Evolutionary conservation across 2,888 invertebrate species (phyloP), one percentile per base, ranked within the genome.

Genomic region (Yponomeuta sedellus): DNA sequence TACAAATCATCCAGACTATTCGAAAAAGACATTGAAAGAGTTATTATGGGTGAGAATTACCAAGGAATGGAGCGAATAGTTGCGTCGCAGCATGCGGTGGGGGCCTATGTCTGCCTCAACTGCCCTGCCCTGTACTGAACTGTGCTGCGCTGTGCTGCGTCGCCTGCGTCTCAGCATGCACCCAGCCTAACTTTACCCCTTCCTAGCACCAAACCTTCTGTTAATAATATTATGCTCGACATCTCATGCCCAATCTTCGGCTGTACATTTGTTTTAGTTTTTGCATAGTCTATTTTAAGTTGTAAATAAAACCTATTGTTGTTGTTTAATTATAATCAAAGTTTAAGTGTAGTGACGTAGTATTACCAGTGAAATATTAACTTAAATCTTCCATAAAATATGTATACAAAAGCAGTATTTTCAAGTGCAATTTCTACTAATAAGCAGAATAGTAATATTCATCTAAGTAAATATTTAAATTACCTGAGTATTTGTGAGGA

Each of bases 391-490:
- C 63, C 20, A 44, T 63, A 20, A 2, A 52, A 16, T 52, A 16
- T 52, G 3, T 52, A 52, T 52, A 52, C n/a, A 25, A 39, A 75
- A 76, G 73, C 85, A 86, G 85, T 87, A 87, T 88, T 86, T 84
- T 79, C 76, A 80, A 83, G 88, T 88, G 88, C 88, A 88, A 88
- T 89, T 79, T 78, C 74, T 52, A 52, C 44, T 52, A 52, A 52
- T 52, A 52, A 52, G 44, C 16, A 16, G 44, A 1, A 52, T 52
- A 16, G 2, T 44, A 44, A 44, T 16, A 16, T 52, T 16, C 74
- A n/a, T 62, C 19, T 62, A 57, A 11, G 10, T 62, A 19, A 22
- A 63, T 63, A 40, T 20, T n/a, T 16, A 10, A 44, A 39, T 62
- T n/a, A 62, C 19, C 40, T 25, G 11, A 19, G 25, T 52, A 52